Conservation (phyloP, 2,113 vertebrate genomes). For the Uria aalge region DNA sequence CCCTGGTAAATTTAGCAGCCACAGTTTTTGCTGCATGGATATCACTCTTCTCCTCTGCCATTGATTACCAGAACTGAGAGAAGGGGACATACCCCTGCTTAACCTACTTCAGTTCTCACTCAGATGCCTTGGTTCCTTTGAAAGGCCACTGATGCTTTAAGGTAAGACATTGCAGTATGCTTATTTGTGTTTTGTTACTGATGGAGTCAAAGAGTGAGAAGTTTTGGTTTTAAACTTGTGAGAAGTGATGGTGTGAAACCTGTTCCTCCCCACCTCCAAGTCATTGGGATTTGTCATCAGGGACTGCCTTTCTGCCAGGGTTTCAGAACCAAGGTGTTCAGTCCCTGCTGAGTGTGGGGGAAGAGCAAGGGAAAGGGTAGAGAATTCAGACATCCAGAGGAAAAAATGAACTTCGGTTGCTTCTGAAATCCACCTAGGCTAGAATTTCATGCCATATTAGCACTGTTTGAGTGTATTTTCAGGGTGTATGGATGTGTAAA, state of each 20-base stretch:
- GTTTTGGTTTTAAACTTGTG: neutral
- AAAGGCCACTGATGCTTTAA: neutral
- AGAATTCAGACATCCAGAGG: neutral
- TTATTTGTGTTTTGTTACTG: neutral
- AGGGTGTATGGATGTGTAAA: neutral
- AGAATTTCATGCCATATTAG: neutral
- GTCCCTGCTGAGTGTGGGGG: neutral
- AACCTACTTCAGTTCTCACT: neutral
- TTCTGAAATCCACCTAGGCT: neutral
- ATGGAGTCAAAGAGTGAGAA: neutral
- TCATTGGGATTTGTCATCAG: neutral
- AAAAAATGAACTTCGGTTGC: neutral
- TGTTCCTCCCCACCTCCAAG: neutral
- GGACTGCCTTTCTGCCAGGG: neutral
- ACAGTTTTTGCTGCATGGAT: neutral
- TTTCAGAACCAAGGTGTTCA: neutral
- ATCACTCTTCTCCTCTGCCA: neutral
- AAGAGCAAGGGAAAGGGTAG: neutral
- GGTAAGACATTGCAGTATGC: neutral
- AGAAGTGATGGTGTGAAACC: neutral
- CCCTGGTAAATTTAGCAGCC: neutral
- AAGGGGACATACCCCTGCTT: neutral
- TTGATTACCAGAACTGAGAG: neutral
- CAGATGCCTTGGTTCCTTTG: neutral
- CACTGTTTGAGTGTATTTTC: neutral